phyloP scores from a whole-genome alignment of 2,113 vertebrate genomes.

The Rhea americana region DNA sequence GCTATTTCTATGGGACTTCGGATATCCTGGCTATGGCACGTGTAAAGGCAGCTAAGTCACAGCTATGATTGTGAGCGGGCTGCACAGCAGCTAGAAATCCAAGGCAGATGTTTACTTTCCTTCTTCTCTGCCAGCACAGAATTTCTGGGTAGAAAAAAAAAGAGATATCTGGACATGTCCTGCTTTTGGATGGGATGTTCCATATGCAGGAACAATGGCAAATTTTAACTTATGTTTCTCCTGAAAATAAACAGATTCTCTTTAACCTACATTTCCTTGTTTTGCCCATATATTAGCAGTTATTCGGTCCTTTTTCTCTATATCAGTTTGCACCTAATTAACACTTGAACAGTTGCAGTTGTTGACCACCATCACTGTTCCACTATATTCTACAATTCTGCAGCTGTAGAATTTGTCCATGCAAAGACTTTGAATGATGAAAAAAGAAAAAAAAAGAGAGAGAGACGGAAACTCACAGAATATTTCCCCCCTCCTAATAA shows the following conservation, averaged over 20 bases:
- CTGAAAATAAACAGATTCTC: neutral
- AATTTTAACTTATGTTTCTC: neutral
- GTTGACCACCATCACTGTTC: neutral
- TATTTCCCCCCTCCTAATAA: neutral
- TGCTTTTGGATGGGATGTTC: neutral
- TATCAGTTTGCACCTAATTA: neutral
- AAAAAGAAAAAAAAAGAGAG: neutral
- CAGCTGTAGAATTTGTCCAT: neutral
- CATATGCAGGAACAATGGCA: accelerated
- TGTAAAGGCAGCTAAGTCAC: neutral
- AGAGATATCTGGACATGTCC: neutral
- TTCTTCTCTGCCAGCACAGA: neutral
- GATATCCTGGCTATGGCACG: neutral
- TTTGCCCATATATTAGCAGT: neutral
- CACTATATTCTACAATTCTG: neutral
- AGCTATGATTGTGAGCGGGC: neutral
- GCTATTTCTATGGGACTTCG: neutral
- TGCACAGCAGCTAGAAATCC: neutral
- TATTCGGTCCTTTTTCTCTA: neutral
- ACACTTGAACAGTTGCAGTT: neutral
- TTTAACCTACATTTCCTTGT: neutral
- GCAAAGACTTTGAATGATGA: neutral
- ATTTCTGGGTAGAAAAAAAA: neutral
- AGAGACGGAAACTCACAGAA: neutral
- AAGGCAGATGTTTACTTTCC: neutral